Base-by-base conservation (phyloP, 2,113 vertebrate species). In the Bombycilla garrulus region DNA sequence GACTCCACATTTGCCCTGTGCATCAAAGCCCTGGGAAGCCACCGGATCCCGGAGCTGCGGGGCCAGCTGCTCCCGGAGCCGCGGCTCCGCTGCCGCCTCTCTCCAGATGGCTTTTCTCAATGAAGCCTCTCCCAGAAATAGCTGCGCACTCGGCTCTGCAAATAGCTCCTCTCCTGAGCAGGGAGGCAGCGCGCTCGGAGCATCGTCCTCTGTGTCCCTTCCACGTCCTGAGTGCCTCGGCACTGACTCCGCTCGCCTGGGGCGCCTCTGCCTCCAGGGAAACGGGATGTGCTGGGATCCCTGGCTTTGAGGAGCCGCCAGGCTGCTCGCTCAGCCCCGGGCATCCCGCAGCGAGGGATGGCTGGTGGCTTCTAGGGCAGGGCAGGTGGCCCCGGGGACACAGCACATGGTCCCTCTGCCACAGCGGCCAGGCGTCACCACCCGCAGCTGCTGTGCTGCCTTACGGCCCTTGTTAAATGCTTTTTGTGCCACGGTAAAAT, bases 231-330 rank as follows among this genome's bases (percentile, higher is more conserved):
- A 48, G 69, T 1, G 22, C 58, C 71, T 33, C 0, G 1, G 9
- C 2, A 0, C 45, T 2, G 16, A 8, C 15, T 13, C 33, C 0
- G 0, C 10, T 24, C 16, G 50, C 48, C 31, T 0, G 2, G 48
- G 40, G 40, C 50, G 4, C 26, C 33, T 70, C 69, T 58, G 44
- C 73, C 11, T 4, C n/a, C 56, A 4, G 74, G 53, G 40, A 11
- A 31, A 5, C 0, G 0, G 54, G 31, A 44, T 17, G 50, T 6
- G 64, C 56, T 0, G 1, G 23, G 6, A 36, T 36, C 22, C 26
- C 9, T 5, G 33, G 45, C 36, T 81, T 15, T 16, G 35, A 2
- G 69, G 58, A 50, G 56, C 54, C 47, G 79, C 8, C 11, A 0
- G 3, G 26, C 3, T 3, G 40, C 74, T 54, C 2, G 0, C 23